A percentile compares a stretch with the other conserved stretches of the same genome.
phyloP scores from a whole-genome alignment of 2,797 vertebrate genomes.

The Pachyuromys duprasi region DNA sequence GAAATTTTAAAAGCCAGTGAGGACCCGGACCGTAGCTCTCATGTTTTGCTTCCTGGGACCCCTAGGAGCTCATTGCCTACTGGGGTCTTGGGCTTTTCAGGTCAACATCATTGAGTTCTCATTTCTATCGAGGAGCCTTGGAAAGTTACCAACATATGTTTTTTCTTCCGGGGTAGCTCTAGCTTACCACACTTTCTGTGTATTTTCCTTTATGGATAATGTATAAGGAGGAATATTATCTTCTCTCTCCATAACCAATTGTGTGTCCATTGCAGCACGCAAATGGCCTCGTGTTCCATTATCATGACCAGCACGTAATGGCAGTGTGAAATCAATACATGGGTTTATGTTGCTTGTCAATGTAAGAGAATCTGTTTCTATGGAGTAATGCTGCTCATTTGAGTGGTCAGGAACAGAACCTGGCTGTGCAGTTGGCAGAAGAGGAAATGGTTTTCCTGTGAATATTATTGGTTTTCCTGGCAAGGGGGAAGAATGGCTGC shows the following conservation, averaged over 20 bases:
- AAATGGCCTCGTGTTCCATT: not conserved
- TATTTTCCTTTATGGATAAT: not conserved
- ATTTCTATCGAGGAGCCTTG: not conserved
- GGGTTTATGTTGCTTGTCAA: not conserved
- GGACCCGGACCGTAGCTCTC: not conserved
- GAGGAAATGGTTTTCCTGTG: not conserved
- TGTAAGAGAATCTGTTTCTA: not conserved
- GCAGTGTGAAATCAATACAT: not conserved
- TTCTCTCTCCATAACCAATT: not conserved
- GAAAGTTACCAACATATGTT: not conserved
- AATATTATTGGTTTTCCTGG: not conserved
- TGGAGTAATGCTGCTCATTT: accelerated
- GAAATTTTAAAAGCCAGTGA: not conserved
- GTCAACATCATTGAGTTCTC: not conserved
- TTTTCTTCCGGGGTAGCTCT: not conserved
- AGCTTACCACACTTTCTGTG: not conserved
- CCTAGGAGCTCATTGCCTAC: not conserved
- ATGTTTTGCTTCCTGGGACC: not conserved
- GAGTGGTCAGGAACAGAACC: not conserved
- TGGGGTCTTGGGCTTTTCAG: not conserved
- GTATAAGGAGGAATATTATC: not conserved
- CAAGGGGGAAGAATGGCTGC: not conserved
- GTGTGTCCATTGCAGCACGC: not conserved
- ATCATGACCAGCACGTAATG: not conserved
- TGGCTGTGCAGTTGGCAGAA: not conserved